phyloP scores from a whole-genome alignment of 2,797 vertebrate species.

The Paramormyrops hopkinsi region DNA sequence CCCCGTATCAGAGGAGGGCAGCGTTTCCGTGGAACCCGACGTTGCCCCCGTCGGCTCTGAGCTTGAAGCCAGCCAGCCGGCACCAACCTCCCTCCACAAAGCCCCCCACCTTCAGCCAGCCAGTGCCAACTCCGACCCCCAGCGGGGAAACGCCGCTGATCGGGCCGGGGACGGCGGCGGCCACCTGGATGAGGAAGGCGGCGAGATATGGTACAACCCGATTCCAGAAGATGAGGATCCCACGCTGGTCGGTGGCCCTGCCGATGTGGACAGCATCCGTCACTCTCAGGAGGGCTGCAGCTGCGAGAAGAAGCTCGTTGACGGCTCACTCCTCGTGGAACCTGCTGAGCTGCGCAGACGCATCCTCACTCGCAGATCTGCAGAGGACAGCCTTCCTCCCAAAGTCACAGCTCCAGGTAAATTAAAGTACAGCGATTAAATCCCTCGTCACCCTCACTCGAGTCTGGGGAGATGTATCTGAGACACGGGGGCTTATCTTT shows the following conservation, averaged over 20 bases:
- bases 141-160: constrained; percentile 45
- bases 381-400: constrained; percentile 61
- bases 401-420: constrained; percentile 68
- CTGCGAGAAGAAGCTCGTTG: constrained; percentile 45
- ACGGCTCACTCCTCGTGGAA: constrained; percentile 56
- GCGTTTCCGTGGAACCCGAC: constrained; percentile 39
- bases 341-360: constrained; percentile 57
- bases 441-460: not conserved
- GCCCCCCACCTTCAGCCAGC: constrained; percentile 39
- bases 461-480: not conserved
- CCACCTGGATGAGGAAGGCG: constrained; percentile 87
- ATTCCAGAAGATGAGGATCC: constrained; percentile 89
- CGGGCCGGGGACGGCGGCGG: constrained; percentile 80
- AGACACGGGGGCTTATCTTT: not conserved
- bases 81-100: constrained; percentile 36
- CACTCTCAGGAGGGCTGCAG: constrained; percentile 32
- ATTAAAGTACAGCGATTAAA: constrained; percentile 6
- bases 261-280: constrained; percentile 31
- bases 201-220: constrained; percentile 98
- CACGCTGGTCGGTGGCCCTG: constrained; percentile 16
- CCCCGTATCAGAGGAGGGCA: constrained; percentile 53
- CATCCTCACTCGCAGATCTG: constrained; percentile 57
- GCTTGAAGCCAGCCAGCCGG: constrained; percentile 47
- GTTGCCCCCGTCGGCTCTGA: constrained; percentile 44
- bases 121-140: constrained; percentile 27